phyloP scores from a whole-genome alignment of 2,888 invertebrate species.

The Quadriops clusia region DNA sequence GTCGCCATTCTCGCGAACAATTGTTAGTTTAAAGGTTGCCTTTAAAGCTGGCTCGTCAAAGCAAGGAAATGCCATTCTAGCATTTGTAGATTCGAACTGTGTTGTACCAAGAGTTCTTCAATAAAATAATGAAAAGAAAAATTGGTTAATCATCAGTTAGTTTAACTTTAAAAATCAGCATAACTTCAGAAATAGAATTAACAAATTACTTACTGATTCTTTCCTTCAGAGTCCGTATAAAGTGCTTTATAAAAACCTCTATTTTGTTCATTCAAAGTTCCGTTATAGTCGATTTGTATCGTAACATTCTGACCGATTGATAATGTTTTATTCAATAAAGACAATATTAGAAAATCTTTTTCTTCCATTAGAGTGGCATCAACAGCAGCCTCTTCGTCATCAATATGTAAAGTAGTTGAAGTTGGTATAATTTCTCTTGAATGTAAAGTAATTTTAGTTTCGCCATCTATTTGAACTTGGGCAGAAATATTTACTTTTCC shows the following conservation, averaged over 20 bases:
- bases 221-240: slow-evolving; percentile 25
- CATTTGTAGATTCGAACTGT: slow-evolving; percentile 21
- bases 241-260: slow-evolving; percentile 39
- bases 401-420: background rate
- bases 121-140: slow-evolving; percentile 2
- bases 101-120: slow-evolving; percentile 11
- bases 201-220: slow-evolving; percentile 8
- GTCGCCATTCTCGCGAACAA: slow-evolving; percentile 26
- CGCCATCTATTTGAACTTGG: slow-evolving; percentile 4
- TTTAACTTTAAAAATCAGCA: slow-evolving; percentile 3
- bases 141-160: background rate
- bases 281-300: slow-evolving; percentile 15
- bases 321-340: slow-evolving; percentile 1
- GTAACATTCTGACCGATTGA: background rate
- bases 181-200: background rate
- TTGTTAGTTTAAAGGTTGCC: slow-evolving; percentile 32
- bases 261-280: slow-evolving; percentile 27
- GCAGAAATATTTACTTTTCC: slow-evolving; percentile 12
- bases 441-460: slow-evolving; percentile 13
- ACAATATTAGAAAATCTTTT: slow-evolving; percentile 10
- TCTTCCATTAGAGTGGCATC: slow-evolving; percentile 1
- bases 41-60: slow-evolving; percentile 50
- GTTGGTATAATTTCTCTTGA: slow-evolving; percentile 4
- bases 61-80: slow-evolving; percentile 58
- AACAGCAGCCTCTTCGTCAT: background rate